Base-by-base conservation (phyloP, 2,888 invertebrate genomes). In the Frankliniella fusca region DNA sequence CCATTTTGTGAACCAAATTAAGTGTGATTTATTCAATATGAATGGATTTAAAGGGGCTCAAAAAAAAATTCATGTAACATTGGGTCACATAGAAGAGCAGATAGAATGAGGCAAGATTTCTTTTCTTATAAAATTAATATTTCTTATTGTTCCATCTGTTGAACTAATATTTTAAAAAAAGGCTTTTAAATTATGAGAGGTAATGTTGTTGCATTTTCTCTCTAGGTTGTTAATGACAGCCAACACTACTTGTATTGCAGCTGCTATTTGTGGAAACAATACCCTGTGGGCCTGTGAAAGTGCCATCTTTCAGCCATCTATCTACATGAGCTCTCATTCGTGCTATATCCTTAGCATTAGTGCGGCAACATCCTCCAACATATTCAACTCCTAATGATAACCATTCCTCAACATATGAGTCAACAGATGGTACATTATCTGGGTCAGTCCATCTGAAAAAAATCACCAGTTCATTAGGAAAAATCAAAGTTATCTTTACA, bases 341-440 rank as follows among this genome's bases (percentile, higher is more conserved):
- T 15, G 90, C 90, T 61, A 97, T 93, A 87, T 97, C 96, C 0
- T 93, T 90, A 0, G 96, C 94, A 86, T 93, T 93, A 0, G 96
- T 94, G 85, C 96, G 91, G 88, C 98, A 98, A 86, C 98, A 98
- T 0, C 98, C 98, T 38, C 98, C 97, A 80, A 98, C 91, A 87
- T 94, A 95, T 82, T 91, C 91, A 61, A 94, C 95, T 0, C 97
- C 97, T 80, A 94, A 88, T 83, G 93, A 91, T 82, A 95, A 87
- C 97, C 97, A 98, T 85, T 93, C 93, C 28, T 91, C 90, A 12
- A 96, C 92, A 86, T 93, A 94, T 38, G 91, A 90, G 84, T 92
- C 93, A 0, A 96, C 91, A 0, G 93, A 91, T 84, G 93, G 92
- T 87, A 92, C 92, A 86, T 92, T 92, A 85, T 93, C 93, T 81